Evolutionary conservation across 2,888 invertebrate genomes (phyloP).

Genomic region (Rhagonycha fulva): DNA sequence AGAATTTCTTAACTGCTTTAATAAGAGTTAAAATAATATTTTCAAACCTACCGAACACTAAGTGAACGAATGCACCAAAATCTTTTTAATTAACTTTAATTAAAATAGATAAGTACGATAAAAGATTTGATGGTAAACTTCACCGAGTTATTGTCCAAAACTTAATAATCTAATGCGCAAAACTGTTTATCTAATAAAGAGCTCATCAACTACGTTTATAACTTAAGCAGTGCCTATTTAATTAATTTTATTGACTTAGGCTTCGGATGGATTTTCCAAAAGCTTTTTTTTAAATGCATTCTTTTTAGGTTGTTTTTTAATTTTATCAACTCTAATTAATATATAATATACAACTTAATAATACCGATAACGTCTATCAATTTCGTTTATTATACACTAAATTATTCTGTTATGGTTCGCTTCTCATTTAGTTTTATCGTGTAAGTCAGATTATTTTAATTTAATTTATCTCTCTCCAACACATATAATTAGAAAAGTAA

Average conservation of each 20-base stretch:
- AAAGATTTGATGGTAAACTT: background rate
- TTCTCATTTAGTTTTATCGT: slow-evolving; percentile 33
- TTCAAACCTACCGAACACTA: no score
- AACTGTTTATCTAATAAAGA: background rate
- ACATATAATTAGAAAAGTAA: slow-evolving; percentile 8
- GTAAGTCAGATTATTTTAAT: background rate
- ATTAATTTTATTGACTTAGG: background rate
- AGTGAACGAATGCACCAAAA: no score
- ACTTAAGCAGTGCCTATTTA: background rate
- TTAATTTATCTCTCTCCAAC: slow-evolving; percentile 1
- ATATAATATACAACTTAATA: background rate
- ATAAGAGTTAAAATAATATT: no score
- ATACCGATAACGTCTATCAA: slow-evolving; percentile 5
- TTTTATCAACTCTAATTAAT: background rate
- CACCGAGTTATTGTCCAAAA: background rate
- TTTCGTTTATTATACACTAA: slow-evolving; percentile 22
- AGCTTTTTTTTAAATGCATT: background rate
- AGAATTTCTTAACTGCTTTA: no score
- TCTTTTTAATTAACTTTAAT: background rate
- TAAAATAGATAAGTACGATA: background rate
- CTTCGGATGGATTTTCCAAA: background rate
- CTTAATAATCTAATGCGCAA: background rate
- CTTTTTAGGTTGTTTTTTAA: background rate
- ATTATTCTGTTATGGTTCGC: slow-evolving; percentile 32
- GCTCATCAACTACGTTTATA: background rate